These are phyloP conservation scores for Tinea trinotella DNA, from an alignment of 2,888 invertebrate genomes.

Conservation along the genomic window DNA sequence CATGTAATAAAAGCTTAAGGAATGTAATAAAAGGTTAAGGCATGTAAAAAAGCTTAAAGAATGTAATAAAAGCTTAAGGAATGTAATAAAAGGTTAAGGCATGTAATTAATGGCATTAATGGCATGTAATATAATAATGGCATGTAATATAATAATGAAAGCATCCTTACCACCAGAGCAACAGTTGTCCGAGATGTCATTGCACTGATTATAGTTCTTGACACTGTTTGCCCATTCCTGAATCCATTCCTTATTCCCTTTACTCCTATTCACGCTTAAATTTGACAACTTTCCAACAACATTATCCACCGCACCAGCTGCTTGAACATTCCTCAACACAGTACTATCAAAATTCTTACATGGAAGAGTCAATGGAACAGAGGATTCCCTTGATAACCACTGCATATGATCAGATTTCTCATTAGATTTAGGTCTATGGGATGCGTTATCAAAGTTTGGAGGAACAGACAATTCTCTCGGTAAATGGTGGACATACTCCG, in stretches of 20 bases:
- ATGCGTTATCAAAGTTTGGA: constrained; percentile 50
- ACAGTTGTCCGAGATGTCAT: not conserved
- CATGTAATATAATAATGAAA: not conserved
- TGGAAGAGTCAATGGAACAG: constrained; percentile 52
- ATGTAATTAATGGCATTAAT: no score
- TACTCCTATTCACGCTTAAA: constrained; percentile 61
- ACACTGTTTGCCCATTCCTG: constrained; percentile 78
- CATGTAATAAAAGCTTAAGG: no score
- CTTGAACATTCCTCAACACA: constrained; percentile 49
- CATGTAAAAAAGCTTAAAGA: no score
- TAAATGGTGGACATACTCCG: constrained; percentile 68
- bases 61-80: not conserved
- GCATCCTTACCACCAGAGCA: not conserved
- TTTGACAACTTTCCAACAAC: constrained; percentile 58
- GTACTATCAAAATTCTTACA: constrained; percentile 56
- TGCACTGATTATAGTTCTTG: constrained; percentile 54
- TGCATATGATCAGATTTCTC: constrained; percentile 42
- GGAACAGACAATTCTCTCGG: constrained; percentile 60
- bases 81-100: no score
- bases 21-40: no score
- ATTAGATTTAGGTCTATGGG: no score
- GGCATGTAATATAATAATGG: not conserved
- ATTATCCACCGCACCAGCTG: constrained; percentile 43
- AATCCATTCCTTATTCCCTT: constrained; percentile 73
- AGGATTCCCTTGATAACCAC: constrained; percentile 52